Evolutionary conservation across 2,113 vertebrate species (phyloP).

Genomic region (Ochotona princeps): DNA sequence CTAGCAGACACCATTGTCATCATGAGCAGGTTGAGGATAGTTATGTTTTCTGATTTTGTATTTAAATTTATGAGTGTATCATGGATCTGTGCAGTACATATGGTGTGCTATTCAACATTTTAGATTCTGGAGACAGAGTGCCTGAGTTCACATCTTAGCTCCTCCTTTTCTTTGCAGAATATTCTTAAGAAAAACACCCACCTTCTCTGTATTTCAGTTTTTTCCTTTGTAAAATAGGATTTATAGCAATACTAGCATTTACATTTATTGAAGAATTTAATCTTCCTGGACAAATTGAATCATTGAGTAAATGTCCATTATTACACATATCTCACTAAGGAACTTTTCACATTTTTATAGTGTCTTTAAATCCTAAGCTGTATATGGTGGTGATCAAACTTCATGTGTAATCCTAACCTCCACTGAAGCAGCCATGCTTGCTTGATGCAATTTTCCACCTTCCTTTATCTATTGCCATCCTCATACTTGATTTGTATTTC

Average conservation of each 20-base stretch:
- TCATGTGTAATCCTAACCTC: not conserved
- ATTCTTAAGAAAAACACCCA: not conserved
- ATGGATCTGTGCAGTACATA: not conserved
- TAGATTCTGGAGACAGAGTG: not conserved
- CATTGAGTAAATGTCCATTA: not conserved
- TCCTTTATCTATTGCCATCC: not conserved
- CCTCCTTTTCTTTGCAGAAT: not conserved
- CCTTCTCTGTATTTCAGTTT: not conserved
- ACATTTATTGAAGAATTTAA: not conserved
- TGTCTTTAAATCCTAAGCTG: not conserved
- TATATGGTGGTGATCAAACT: not conserved
- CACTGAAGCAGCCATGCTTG: not conserved
- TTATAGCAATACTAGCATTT: not conserved
- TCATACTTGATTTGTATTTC: conserved; percentile 5
- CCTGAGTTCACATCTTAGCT: not conserved
- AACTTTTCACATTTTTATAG: not conserved
- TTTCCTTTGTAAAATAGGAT: not conserved
- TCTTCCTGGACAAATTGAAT: not conserved
- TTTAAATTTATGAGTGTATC: not conserved
- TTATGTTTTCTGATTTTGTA: not conserved
- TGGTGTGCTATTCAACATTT: not conserved
- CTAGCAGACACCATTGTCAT: not conserved
- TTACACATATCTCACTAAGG: not conserved
- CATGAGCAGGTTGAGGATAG: not conserved
- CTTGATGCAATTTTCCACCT: not conserved